Percentiles rank a stretch among this genome's conserved stretches.
These are phyloP conservation scores for Gallinago media DNA, from an alignment of 2,113 vertebrate species.

Conservation along the genomic window DNA sequence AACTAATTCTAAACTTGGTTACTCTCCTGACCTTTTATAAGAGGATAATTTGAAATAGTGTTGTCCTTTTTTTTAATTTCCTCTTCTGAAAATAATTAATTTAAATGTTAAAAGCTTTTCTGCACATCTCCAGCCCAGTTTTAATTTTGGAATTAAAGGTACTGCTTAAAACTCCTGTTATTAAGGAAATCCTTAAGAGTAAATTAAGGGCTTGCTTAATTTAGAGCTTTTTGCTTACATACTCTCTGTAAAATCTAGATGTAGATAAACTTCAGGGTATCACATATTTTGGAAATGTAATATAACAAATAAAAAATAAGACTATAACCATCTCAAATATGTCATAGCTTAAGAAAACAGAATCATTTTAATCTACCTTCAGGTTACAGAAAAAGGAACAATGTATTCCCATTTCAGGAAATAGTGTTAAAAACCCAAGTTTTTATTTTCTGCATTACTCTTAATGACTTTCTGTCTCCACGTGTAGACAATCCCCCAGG, in stretches of 20 bases:
- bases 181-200: not conserved
- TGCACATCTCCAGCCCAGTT: not conserved
- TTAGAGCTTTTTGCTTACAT: not conserved
- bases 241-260: not conserved
- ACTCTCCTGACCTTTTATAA: not conserved
- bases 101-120: not conserved
- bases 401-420: not conserved
- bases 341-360: not conserved
- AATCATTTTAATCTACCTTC: not conserved
- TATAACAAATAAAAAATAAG: not conserved
- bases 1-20: not conserved
- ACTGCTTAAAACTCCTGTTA: not conserved
- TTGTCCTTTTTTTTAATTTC: not conserved
- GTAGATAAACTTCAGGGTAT: not conserved
- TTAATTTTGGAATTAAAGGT: not conserved
- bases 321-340: not conserved
- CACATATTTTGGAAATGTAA: not conserved
- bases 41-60: not conserved
- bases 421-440: not conserved
- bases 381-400: not conserved
- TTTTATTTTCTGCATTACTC: not conserved
- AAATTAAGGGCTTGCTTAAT: not conserved
- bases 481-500: not conserved
- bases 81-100: not conserved
- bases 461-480: not conserved